Base-by-base conservation (phyloP, 2,888 invertebrate genomes). In the Drosophila formosana region DNA sequence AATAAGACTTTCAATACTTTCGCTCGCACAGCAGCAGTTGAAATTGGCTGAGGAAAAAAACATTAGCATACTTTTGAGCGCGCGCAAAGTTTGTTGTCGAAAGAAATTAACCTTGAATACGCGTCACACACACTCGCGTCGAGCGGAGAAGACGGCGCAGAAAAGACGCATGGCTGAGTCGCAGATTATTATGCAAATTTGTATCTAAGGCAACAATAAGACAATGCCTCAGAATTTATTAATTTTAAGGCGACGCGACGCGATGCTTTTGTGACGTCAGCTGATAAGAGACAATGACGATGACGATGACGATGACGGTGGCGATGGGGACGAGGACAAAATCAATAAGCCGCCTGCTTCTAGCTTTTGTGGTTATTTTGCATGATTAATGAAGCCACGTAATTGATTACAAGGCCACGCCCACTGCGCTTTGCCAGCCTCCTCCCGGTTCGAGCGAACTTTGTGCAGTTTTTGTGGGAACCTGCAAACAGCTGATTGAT, bases 341-440 rank as follows among this genome's bases (percentile, higher is more conserved):
- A 86, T 87, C 85, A 87, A 87, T 82, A 85, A 80, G 60, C 63
- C 55, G 63, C 39, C 67, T 45, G 47, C 34, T 34, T 46, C 45
- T 34, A 34, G 66, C 65, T 72, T 52, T 52, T 65, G 66, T 43
- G 71, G 71, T 70, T 82, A 85, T 88, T 86, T 76, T 88, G 88
- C 86, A 88, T 88, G 86, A 86, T 86, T 88, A 86, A 86, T 86
- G 86, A 83, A 88, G 74, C 76, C 75, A 76, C 66, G 72, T 86
- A 88, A 86, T 88, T 86, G 88, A 86, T 88, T 82, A 82, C 69
- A 80, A 39, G 76, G 68, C 69, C 75, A 73, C 76, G 65, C 45
- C 62, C 47, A 51, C 45, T 51, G 43, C 51, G 51, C 7, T 51
- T 43, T 13, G 28, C 41, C 30, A 9, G 4, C 39, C 25, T 7